Conservation (phyloP, 2,888 invertebrate genomes). For the Andrena minutula region DNA sequence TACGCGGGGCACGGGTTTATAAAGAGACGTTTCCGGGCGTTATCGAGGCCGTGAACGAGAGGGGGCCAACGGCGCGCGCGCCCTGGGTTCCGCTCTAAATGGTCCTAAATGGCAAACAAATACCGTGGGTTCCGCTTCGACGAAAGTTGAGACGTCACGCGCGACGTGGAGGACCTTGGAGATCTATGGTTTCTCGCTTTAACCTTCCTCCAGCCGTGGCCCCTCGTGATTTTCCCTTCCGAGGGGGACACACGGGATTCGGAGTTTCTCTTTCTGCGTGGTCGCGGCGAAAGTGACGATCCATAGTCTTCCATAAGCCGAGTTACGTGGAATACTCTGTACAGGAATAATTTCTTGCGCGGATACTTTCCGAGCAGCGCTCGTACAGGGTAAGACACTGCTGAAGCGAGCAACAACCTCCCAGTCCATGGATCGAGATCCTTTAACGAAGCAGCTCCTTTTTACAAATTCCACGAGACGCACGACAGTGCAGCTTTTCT, state of each 20-base stretch:
- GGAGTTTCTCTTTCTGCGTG: neutral
- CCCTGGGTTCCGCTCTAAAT: slow-evolving; percentile 76
- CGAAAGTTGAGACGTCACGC: slow-evolving; percentile 77
- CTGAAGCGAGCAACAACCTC: neutral
- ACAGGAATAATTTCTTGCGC: too few relatives aligned
- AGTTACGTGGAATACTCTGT: too few relatives aligned
- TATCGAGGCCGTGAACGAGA: slow-evolving; percentile 51
- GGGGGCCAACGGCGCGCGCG: slow-evolving; percentile 67
- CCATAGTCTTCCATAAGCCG: too few relatives aligned
- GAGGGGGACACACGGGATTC: slow-evolving; percentile 7
- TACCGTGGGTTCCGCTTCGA: slow-evolving; percentile 73
- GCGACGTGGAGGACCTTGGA: slow-evolving; percentile 39
- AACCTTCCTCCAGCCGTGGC: neutral
- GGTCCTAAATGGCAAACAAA: slow-evolving; percentile 79
- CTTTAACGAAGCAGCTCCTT: slow-evolving; percentile 68
- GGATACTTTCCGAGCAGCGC: too few relatives aligned
- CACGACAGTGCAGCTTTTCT: slow-evolving; percentile 46
- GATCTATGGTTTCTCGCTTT: slow-evolving; percentile 41
- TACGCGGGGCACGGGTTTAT: neutral
- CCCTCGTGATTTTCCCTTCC: neutral
- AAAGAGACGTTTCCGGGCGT: slow-evolving; percentile 44
- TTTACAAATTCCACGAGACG: slow-evolving; percentile 44
- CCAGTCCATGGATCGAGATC: slow-evolving; percentile 13
- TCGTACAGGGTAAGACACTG: too few relatives aligned
- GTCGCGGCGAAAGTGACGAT: neutral